Conservation (phyloP, 2,888 invertebrate species). For the Oscheius sp. region DNA sequence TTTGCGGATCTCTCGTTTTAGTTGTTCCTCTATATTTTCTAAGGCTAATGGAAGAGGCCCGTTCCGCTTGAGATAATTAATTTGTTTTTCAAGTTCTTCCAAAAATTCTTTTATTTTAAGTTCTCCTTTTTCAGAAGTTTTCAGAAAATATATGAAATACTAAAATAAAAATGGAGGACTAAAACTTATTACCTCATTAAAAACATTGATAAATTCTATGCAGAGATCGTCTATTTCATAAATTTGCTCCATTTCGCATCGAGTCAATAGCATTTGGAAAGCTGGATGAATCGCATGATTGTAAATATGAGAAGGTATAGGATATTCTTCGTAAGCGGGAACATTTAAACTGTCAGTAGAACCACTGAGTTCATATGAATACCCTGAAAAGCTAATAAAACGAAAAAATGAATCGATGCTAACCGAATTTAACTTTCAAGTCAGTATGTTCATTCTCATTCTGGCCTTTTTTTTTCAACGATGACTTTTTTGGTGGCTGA, state of each 20-base stretch:
- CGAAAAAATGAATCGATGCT: too few relatives aligned
- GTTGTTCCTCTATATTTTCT: conserved; percentile 60
- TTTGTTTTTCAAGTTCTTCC: conserved; percentile 50
- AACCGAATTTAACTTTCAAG: too few relatives aligned
- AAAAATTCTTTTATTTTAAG: conserved; percentile 14
- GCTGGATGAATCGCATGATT: conserved; percentile 47
- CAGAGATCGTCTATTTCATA: conserved; percentile 54
- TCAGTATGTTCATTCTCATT: too few relatives aligned
- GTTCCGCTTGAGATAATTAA: conserved; percentile 51
- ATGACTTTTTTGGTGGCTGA: too few relatives aligned
- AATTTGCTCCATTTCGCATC: conserved; percentile 47
- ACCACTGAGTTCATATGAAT: too few relatives aligned
- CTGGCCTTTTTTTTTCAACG: too few relatives aligned
- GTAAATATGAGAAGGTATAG: not conserved
- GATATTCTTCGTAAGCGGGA: not conserved
- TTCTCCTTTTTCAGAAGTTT: conserved; percentile 15
- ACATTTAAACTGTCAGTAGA: not conserved
- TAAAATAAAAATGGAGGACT: conserved; percentile 15
- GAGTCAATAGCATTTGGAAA: conserved; percentile 46
- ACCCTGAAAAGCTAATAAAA: too few relatives aligned
- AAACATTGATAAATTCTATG: conserved; percentile 50
- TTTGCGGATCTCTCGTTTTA: conserved; percentile 53
- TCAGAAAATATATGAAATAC: conserved; percentile 39
- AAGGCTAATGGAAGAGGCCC: conserved; percentile 64
- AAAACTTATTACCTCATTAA: conserved; percentile 35